A percentile compares a stretch with the other conserved stretches of the same genome.
These are phyloP conservation scores for Cynoglossus semilaevis DNA, from an alignment of 2,113 vertebrate species.

Conservation along the genomic window DNA sequence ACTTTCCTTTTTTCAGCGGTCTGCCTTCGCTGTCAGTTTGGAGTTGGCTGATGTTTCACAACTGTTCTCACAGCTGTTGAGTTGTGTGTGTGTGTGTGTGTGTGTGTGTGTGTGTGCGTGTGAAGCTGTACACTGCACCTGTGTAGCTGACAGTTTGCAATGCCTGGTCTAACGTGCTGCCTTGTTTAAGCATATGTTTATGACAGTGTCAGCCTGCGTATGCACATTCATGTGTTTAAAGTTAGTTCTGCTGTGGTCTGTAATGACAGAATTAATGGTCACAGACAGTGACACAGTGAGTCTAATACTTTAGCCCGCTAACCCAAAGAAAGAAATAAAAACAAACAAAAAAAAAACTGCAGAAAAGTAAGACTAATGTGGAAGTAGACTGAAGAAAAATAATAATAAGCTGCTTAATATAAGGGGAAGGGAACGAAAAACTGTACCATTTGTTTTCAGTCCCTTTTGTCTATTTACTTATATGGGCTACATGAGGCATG, in stretches of 20 bases:
- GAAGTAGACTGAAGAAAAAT: neutral
- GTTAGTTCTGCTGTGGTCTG: conserved; percentile 35
- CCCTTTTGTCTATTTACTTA: too few species aligned
- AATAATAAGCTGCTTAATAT: conserved; percentile 8
- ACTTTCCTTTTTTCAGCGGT: conserved; percentile 49
- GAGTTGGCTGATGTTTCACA: conserved; percentile 64
- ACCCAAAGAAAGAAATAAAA: conserved; percentile 28
- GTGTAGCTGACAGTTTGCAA: conserved; percentile 1
- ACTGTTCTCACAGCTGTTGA: conserved; percentile 61
- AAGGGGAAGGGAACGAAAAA: neutral
- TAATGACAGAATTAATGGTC: conserved; percentile 51
- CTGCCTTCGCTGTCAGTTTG: conserved; percentile 71
- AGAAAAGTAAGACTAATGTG: conserved; percentile 3
- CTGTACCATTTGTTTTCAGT: conserved; percentile 10
- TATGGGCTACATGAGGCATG: too few species aligned
- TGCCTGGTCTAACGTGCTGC: neutral
- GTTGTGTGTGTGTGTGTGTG: conserved; percentile 20
- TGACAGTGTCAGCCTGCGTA: neutral
- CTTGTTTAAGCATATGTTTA: conserved; percentile 1
- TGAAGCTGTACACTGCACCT: conserved; percentile 1
- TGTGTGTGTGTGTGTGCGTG: conserved; percentile 2
- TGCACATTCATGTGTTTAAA: conserved; percentile 25
- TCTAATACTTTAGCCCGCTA: conserved; percentile 29
- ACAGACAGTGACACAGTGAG: conserved; percentile 64
- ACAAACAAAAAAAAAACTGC: neutral